Evolutionary conservation across 2,113 vertebrate genomes (phyloP).

Genomic region (Thalassarche chlororhynchos): DNA sequence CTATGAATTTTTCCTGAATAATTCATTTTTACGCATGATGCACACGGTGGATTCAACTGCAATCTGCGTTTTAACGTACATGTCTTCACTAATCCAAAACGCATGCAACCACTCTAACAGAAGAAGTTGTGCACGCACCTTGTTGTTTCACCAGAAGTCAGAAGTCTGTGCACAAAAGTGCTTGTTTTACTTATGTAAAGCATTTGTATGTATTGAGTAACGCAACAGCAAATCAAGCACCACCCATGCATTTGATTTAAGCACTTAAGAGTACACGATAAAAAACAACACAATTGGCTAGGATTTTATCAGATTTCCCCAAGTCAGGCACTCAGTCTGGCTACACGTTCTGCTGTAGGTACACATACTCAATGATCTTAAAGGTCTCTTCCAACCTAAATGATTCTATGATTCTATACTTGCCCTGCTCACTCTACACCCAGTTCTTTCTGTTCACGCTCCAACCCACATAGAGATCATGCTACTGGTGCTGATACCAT

Average conservation of each 20-base stretch:
- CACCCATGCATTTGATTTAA: background rate
- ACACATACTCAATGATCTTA: background rate
- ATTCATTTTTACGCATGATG: background rate
- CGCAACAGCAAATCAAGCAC: background rate
- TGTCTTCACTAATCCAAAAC: background rate
- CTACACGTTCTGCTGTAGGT: background rate
- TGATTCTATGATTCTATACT: background rate
- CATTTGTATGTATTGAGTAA: background rate
- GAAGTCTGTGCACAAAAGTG: background rate
- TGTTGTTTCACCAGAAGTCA: background rate
- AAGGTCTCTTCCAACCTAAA: background rate
- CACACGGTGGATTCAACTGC: background rate
- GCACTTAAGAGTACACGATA: background rate
- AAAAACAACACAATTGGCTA: background rate
- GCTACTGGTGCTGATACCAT: background rate
- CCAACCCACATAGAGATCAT: background rate
- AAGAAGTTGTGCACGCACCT: background rate
- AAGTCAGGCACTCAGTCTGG: background rate
- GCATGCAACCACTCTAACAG: background rate
- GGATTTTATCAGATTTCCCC: background rate
- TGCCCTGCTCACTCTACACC: background rate
- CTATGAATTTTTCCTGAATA: background rate
- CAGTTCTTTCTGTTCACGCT: background rate
- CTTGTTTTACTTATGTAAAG: background rate
- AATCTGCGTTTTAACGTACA: background rate